A percentile compares a stretch with the other conserved stretches of the same genome.
Evolutionary conservation across 53 echinoderm and acorn worm genomes (phyloP).

Genomic region (Holothuria leucospilota): DNA sequence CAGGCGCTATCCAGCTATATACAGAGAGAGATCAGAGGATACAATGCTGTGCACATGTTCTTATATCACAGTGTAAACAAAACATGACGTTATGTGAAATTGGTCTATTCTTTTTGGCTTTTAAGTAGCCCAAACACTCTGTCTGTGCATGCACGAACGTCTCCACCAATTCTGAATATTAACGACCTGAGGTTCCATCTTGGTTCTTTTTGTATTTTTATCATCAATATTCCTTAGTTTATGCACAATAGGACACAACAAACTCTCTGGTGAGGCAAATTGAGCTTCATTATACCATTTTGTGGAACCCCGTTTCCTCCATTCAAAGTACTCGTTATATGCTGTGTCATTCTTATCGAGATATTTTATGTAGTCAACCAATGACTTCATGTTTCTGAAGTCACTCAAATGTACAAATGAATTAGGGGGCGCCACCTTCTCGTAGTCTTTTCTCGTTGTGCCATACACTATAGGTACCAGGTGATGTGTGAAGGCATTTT

Average conservation of each 20-base stretch:
- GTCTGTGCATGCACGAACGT: too few relatives aligned
- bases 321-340: slow-evolving; percentile 77
- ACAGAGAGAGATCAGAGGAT: too few relatives aligned
- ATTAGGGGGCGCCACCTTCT: slow-evolving; percentile 71
- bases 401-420: slow-evolving; percentile 78
- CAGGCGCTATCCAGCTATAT: too few relatives aligned
- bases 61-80: too few relatives aligned
- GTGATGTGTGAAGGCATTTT: slow-evolving; percentile 57
- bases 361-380: slow-evolving; percentile 62
- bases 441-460: slow-evolving; percentile 66
- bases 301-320: slow-evolving; percentile 60
- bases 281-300: neutral
- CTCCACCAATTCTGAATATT: slow-evolving; percentile 1
- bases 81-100: too few relatives aligned
- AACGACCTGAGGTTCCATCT: neutral
- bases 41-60: too few relatives aligned
- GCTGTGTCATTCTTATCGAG: slow-evolving; percentile 63
- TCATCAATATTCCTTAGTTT: neutral
- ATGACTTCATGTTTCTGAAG: slow-evolving; percentile 46
- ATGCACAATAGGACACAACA: neutral
- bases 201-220: neutral
- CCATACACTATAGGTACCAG: slow-evolving; percentile 82
- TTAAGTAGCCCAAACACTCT: too few relatives aligned
- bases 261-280: neutral
- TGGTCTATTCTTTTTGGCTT: too few relatives aligned